A percentile compares a stretch with the other conserved stretches of the same genome.
phyloP scores from a whole-genome alignment of 2,888 invertebrate genomes.

The Protophormia terraenovae region DNA sequence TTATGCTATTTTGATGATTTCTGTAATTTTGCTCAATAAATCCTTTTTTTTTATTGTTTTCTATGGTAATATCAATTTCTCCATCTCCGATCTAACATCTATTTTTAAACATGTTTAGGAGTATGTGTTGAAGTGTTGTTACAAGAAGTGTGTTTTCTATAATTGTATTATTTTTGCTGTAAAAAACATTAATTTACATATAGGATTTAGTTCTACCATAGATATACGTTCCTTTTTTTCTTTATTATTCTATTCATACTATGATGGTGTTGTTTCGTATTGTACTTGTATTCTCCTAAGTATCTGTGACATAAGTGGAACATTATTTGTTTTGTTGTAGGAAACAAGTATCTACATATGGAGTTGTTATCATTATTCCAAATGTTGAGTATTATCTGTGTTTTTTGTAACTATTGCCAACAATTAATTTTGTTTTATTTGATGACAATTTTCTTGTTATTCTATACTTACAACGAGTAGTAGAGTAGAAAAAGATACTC shows the following conservation, averaged over 20 bases:
- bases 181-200: neutral
- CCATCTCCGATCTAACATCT: neutral
- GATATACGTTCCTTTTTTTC: too few species aligned
- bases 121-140: neutral
- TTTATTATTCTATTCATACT: neutral
- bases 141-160: neutral
- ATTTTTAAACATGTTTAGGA: neutral
- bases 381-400: neutral
- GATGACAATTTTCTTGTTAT: neutral
- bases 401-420: neutral
- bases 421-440: neutral
- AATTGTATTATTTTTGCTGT: neutral
- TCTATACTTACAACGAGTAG: neutral
- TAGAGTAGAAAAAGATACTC: neutral
- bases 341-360: neutral
- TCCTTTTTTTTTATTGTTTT: too few species aligned
- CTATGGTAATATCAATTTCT: too few species aligned
- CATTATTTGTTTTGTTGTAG: neutral
- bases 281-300: neutral
- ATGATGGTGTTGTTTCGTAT: neutral
- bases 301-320: slow-evolving; percentile 9
- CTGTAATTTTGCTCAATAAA: too few species aligned
- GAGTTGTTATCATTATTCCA: neutral
- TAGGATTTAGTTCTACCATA: neutral
- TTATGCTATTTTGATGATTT: too few species aligned